phyloP scores from a whole-genome alignment of 2,113 vertebrate genomes.

The Smithornis capensis region DNA sequence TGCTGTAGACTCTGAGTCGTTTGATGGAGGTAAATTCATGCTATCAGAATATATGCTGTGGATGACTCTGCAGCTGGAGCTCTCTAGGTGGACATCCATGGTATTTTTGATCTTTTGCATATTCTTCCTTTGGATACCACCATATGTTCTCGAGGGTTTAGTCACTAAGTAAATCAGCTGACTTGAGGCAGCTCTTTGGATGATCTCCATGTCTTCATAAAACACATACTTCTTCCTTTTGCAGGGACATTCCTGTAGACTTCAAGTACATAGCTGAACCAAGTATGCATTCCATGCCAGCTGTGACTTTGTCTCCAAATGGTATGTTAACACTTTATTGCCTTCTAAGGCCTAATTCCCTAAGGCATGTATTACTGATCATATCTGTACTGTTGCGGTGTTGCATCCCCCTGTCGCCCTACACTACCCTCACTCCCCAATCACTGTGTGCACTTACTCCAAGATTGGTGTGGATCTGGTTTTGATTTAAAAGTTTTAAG shows the following conservation, averaged over 20 bases:
- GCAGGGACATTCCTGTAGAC: conserved; percentile 98
- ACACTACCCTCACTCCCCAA: too few relatives aligned
- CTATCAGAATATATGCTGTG: not conserved
- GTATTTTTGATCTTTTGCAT: not conserved
- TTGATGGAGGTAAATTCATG: not conserved
- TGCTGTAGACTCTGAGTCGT: not conserved
- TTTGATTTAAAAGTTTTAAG: not conserved
- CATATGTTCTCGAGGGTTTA: not conserved
- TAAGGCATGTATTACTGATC: not conserved
- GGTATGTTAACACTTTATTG: conserved; percentile 79
- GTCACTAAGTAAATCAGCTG: not conserved
- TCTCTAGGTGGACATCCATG: not conserved
- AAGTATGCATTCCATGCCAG: conserved; percentile 99
- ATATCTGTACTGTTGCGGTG: not conserved
- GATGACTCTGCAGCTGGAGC: not conserved
- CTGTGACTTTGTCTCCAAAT: conserved; percentile 96
- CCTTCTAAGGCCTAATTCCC: not conserved
- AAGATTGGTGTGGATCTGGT: not conserved
- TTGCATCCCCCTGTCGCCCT: not conserved
- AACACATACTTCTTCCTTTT: conserved; percentile 63
- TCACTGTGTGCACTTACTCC: not conserved
- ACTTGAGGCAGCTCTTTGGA: not conserved
- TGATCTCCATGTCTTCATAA: conserved; percentile 7
- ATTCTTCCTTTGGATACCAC: not conserved
- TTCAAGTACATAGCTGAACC: conserved; percentile 99